phyloP scores from a whole-genome alignment of 2,888 invertebrate genomes.

The Rotaria sp. region DNA sequence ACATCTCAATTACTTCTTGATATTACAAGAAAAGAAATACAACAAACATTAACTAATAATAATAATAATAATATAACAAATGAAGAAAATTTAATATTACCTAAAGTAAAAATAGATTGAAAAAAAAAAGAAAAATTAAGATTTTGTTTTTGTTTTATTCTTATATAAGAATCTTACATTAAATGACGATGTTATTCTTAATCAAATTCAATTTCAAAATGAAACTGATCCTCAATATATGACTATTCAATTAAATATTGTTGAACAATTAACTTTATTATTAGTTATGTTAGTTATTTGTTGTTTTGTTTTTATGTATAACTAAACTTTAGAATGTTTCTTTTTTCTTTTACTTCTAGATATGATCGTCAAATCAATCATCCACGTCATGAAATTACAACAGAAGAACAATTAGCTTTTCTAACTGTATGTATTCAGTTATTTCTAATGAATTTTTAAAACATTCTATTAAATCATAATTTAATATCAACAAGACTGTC shows the following conservation, averaged over 20 bases:
- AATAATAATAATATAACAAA: neutral
- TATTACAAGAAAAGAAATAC: slow-evolving; percentile 53
- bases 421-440: slow-evolving; percentile 55
- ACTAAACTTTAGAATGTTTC: too few relatives aligned
- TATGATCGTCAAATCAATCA: slow-evolving; percentile 38
- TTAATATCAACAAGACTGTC: too few relatives aligned
- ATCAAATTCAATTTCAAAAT: slow-evolving; percentile 66
- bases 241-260: slow-evolving; percentile 35
- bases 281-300: slow-evolving; percentile 64
- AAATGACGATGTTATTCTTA: slow-evolving; percentile 77
- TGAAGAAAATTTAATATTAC: slow-evolving; percentile 27
- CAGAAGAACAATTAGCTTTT: slow-evolving; percentile 75
- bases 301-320: neutral
- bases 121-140: neutral
- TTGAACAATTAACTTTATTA: slow-evolving; percentile 67
- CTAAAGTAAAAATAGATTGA: neutral
- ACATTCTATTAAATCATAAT: too few relatives aligned
- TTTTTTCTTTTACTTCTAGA: slow-evolving; percentile 30
- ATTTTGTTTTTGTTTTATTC: neutral
- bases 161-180: slow-evolving; percentile 62
- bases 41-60: neutral
- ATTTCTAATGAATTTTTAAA: neutral
- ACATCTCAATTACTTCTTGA: slow-evolving; percentile 74
- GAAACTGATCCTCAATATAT: slow-evolving; percentile 26
- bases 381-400: slow-evolving; percentile 65